A percentile compares a stretch with the other conserved stretches of the same genome.
These are phyloP conservation scores for Mythimna loreyi DNA, from an alignment of 2,888 invertebrate species.

Conservation along the genomic window DNA sequence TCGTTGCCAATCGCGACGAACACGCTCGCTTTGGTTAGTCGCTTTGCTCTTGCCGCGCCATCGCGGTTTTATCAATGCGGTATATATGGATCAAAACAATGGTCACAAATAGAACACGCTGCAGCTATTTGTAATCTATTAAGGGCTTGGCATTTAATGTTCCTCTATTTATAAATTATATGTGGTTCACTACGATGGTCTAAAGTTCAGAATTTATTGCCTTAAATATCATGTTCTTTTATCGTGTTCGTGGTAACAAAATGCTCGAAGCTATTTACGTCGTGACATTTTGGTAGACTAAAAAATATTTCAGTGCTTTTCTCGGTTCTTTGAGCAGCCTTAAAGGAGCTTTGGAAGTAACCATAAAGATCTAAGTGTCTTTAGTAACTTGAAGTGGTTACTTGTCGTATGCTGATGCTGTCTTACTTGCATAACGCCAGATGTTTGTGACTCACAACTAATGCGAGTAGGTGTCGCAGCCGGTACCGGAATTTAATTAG, in stretches of 20 bases:
- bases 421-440: conserved; percentile 76
- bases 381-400: conserved; percentile 39
- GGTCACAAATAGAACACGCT: conserved; percentile 66
- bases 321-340: neutral
- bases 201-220: conserved; percentile 49
- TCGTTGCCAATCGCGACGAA: conserved; percentile 79
- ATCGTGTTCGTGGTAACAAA: conserved; percentile 2
- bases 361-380: conserved; percentile 24
- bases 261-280: neutral
- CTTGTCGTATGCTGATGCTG: conserved; percentile 49
- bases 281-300: conserved; percentile 9
- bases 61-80: conserved; percentile 59
- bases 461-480: conserved; percentile 76
- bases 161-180: conserved; percentile 53
- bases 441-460: conserved; percentile 81
- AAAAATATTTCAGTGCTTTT: conserved; percentile 1
- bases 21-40: conserved; percentile 71
- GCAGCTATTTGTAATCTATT: conserved; percentile 65
- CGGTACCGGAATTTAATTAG: conserved; percentile 70
- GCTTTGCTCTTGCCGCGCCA: conserved; percentile 66
- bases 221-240: conserved; percentile 32
- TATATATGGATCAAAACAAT: conserved; percentile 75
- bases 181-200: conserved; percentile 42
- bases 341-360: conserved; percentile 19
- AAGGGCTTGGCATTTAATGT: conserved; percentile 67